Evolutionary conservation across 2,888 invertebrate species (phyloP), one percentile per base, ranked within the genome.

Genomic region (Pristionchus maxplancki): DNA sequence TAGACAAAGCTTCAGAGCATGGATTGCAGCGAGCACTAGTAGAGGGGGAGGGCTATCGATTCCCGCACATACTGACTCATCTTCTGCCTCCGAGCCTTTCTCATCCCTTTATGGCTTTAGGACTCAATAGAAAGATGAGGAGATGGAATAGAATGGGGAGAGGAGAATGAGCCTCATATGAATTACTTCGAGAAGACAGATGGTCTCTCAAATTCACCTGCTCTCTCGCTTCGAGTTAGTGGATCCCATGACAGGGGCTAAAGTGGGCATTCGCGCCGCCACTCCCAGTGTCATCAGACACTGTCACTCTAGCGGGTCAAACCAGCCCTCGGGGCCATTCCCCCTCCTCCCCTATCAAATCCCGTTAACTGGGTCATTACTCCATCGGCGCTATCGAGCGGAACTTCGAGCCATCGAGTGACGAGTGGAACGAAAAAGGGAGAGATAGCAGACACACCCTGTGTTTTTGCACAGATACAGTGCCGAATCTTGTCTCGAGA

Each of bases 51-150:
- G 17, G 48, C 78, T 78, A 78, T 78, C 78, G 78, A 78, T 78
- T 78, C 78, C 48, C 44, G 28, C 67, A 15, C n/a, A n/a, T n/a
- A 31, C 78, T 78, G 78, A 78, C 48, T 78, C 78, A 78, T 78
- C 78, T 31, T 44, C 44, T 11, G 6, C 44, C n/a, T 11, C n/a
- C 58, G 71, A 40, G 78, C 44, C 78, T 48, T 78, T 78, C 78
- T 78, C 78, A n/a, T 78, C 78, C 44, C 78, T 78, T 78, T 78
- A 78, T 78, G 78, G 44, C 78, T 78, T 78, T 78, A 78, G 78
- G 78, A 78, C 78, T 78, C 78, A 78, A 78, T 78, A 78, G 78
- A 78, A 78, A 78, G 78, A 78, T 11, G 71, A 13, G 15, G 48
- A 48, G 78, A 78, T 44, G 78, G 48, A 71, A 78, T 78, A 78